phyloP scores from a whole-genome alignment of 2,113 vertebrate genomes.

The Chloropsis hardwickii region DNA sequence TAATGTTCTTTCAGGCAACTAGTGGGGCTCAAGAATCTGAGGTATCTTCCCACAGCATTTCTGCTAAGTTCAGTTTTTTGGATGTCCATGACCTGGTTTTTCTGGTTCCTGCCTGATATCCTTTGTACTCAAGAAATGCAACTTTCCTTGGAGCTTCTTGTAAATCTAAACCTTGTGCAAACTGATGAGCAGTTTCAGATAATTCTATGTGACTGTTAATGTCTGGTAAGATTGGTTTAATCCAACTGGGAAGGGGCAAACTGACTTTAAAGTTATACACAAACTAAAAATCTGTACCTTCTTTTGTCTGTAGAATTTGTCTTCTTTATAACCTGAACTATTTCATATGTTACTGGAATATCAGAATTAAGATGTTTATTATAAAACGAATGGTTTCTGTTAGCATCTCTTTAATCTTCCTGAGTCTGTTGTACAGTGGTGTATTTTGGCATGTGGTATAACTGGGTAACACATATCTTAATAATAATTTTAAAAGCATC shows the following conservation, averaged over 20 bases:
- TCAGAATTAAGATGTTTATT: background rate
- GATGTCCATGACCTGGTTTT: slow-evolving; percentile 90
- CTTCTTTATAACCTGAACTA: background rate
- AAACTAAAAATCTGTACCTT: background rate
- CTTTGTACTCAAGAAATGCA: slow-evolving; percentile 67
- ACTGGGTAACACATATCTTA: background rate
- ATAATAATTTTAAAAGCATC: background rate
- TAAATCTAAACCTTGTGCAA: background rate
- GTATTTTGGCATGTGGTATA: background rate
- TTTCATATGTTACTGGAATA: background rate
- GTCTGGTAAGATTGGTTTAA: background rate
- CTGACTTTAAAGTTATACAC: background rate
- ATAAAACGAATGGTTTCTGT: background rate
- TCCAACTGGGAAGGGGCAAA: background rate
- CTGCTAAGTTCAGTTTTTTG: slow-evolving; percentile 89
- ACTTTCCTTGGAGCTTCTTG: background rate
- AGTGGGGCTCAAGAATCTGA: slow-evolving; percentile 67
- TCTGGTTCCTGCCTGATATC: slow-evolving; percentile 94
- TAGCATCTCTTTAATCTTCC: background rate
- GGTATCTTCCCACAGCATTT: slow-evolving; percentile 77
- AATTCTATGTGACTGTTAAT: background rate
- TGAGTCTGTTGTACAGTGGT: background rate
- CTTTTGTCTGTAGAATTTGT: background rate
- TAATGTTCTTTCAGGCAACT: slow-evolving; percentile 74
- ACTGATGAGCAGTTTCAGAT: background rate